phyloP scores from a whole-genome alignment of 2,113 vertebrate genomes.

The Lamprotornis superbus region DNA sequence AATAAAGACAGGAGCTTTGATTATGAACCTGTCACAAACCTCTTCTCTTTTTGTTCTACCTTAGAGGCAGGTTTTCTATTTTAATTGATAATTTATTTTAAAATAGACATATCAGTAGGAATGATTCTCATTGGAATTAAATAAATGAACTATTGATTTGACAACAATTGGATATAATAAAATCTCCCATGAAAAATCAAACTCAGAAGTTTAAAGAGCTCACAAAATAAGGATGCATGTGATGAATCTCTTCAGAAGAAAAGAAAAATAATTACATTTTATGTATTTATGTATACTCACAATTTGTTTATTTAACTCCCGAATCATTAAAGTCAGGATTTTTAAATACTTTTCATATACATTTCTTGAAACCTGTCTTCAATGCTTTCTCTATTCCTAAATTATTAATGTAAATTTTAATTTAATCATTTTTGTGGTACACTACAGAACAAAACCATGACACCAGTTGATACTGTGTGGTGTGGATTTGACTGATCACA shows the following conservation, averaged over 20 bases:
- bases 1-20: not conserved
- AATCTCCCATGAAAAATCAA: not conserved
- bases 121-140: conserved; percentile 2
- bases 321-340: not conserved
- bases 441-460: not conserved
- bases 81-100: conserved; percentile 38
- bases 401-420: not conserved
- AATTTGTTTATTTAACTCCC: not conserved
- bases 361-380: not conserved
- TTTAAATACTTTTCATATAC: not conserved
- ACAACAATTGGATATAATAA: not conserved
- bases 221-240: not conserved
- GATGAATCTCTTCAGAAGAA: not conserved
- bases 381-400: not conserved
- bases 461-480: not conserved
- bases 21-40: conserved; percentile 16
- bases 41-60: conserved; percentile 19
- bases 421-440: not conserved
- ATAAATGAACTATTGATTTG: conserved; percentile 21
- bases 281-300: not conserved
- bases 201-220: not conserved
- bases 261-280: not conserved
- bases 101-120: not conserved
- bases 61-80: not conserved
- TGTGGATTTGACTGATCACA: conserved; percentile 29